Evolutionary conservation across 2,888 invertebrate species (phyloP).

Genomic region (Dicranocentrus wangi): DNA sequence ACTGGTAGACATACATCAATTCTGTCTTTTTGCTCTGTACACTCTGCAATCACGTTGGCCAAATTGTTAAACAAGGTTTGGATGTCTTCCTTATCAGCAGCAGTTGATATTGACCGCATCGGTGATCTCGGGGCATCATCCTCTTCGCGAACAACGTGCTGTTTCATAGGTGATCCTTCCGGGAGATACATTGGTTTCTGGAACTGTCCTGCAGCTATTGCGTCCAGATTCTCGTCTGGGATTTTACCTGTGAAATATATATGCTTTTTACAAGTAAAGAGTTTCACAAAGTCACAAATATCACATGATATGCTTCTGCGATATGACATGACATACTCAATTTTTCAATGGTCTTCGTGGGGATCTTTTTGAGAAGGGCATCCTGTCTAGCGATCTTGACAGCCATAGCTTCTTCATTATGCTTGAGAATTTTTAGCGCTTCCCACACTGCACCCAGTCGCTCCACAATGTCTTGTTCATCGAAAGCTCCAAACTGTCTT

Average conservation of each 20-base stretch:
- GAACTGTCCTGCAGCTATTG: constrained; percentile 54
- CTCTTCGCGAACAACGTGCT: background rate
- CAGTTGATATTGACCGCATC: background rate
- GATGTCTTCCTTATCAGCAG: constrained; percentile 55
- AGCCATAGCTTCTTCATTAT: constrained; percentile 70
- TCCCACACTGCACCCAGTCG: constrained; percentile 69
- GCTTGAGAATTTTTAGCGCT: constrained; percentile 68
- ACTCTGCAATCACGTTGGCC: constrained; percentile 66
- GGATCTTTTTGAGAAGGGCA: constrained; percentile 65
- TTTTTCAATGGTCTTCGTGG: constrained; percentile 64
- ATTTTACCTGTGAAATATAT: constrained; percentile 54
- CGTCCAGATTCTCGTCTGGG: constrained; percentile 66
- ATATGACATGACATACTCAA: too few species aligned
- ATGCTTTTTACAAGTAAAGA: too few species aligned
- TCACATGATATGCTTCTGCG: too few species aligned
- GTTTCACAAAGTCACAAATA: too few species aligned
- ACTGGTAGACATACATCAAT: constrained; percentile 57
- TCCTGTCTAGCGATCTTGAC: constrained; percentile 69
- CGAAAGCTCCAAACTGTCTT: constrained; percentile 58
- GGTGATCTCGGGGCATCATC: background rate
- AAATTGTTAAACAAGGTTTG: constrained; percentile 66
- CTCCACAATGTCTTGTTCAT: constrained; percentile 70
- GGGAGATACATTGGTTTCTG: constrained; percentile 62
- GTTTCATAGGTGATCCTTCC: constrained; percentile 17
- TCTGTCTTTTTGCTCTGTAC: constrained; percentile 61